These are phyloP conservation scores for Leptosomus discolor DNA, from an alignment of 2,113 vertebrate genomes.

Conservation along the genomic window DNA sequence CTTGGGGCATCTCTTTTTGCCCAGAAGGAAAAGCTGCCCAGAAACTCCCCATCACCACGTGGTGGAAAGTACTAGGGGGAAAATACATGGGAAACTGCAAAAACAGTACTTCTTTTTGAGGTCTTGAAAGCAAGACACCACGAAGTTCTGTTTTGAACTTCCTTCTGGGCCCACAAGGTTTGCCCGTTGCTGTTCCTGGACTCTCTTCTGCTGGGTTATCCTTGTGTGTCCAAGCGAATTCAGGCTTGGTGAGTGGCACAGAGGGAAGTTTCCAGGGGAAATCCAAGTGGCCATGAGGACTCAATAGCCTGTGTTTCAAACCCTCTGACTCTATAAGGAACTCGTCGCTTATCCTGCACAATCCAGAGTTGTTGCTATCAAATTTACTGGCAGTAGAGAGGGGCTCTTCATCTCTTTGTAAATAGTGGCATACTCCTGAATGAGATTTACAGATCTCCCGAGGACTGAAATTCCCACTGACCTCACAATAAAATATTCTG, in stretches of 20 bases:
- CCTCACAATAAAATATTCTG: not conserved
- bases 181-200: not conserved
- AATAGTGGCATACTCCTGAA: not conserved
- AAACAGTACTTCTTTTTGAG: not conserved
- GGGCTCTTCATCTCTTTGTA: not conserved
- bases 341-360: not conserved
- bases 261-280: constrained; percentile 29
- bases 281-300: not conserved
- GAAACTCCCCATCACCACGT: not conserved
- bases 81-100: not conserved
- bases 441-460: not conserved
- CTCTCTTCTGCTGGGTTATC: not conserved
- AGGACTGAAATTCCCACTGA: not conserved
- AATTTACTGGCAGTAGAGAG: not conserved
- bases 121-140: not conserved
- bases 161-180: not conserved
- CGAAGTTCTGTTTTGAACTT: not conserved
- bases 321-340: not conserved
- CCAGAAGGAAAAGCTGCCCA: not conserved
- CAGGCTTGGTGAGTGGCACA: not conserved
- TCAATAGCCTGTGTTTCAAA: not conserved
- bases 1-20: not conserved
- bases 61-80: not conserved
- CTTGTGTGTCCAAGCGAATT: not conserved
- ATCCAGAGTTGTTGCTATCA: not conserved